A percentile compares a stretch with the other conserved stretches of the same genome.
phyloP scores from a whole-genome alignment of 2,888 invertebrate species.

The Dynastes grantii region DNA sequence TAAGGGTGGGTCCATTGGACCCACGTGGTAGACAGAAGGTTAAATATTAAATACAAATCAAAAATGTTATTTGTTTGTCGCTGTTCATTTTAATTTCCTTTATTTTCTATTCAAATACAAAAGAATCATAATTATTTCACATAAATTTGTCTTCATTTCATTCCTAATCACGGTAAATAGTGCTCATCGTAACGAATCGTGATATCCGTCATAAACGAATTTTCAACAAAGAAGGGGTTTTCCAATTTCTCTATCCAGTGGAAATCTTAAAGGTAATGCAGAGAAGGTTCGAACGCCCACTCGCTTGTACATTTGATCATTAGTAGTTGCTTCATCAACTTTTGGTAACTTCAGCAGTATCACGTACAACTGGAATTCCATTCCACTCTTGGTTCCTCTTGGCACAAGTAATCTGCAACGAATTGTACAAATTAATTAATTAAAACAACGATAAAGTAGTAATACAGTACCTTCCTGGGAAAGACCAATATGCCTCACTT shows the following conservation, averaged over 20 bases:
- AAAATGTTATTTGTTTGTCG: too few species aligned
- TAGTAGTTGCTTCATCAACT: constrained; percentile 1
- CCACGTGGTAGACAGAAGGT: too few species aligned
- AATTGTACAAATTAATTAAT: too few species aligned
- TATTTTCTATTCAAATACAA: too few species aligned
- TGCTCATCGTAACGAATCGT: constrained; percentile 74
- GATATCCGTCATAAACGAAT: constrained; percentile 79
- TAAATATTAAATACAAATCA: too few species aligned
- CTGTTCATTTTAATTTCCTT: too few species aligned
- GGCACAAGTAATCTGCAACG: constrained; percentile 75
- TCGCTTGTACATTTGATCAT: constrained; percentile 22
- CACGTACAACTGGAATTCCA: constrained; percentile 73
- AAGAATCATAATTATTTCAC: too few species aligned
- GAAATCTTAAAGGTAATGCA: constrained; percentile 82
- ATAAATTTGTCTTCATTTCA: too few species aligned
- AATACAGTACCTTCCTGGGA: constrained; percentile 72
- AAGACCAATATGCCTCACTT: constrained; percentile 77
- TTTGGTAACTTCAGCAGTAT: constrained; percentile 68
- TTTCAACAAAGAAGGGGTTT: constrained; percentile 76
- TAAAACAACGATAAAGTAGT: constrained; percentile 58
- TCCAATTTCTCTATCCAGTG: constrained; percentile 80
- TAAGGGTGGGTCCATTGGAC: too few species aligned
- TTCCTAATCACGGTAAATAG: too few species aligned
- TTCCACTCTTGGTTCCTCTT: constrained; percentile 78
- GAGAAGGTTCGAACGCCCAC: constrained; percentile 56